Percentiles rank a stretch among this genome's conserved stretches.
These are phyloP conservation scores for Nibea coibor DNA, from an alignment of 2,113 vertebrate genomes.

Conservation along the genomic window DNA sequence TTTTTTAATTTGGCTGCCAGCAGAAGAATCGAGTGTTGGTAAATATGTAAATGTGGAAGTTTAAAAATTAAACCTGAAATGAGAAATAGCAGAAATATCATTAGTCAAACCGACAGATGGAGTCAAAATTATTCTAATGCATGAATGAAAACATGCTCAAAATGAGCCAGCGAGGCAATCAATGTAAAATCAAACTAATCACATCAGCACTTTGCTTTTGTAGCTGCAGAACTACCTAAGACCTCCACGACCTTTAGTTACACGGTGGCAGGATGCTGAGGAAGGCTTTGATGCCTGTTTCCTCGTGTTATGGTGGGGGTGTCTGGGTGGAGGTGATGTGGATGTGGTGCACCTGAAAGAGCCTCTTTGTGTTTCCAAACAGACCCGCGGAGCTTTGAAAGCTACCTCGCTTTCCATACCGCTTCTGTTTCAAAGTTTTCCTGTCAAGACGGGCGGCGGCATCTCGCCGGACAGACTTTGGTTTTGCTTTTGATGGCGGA, in stretches of 20 bases:
- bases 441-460: constrained; percentile 12
- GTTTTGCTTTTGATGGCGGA: constrained; percentile 24
- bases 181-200: constrained; percentile 22
- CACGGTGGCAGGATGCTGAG: constrained; percentile 19
- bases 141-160: constrained; percentile 31
- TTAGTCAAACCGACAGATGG: constrained; percentile 52
- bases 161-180: constrained; percentile 17
- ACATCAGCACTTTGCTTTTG: constrained; percentile 11
- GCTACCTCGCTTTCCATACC: constrained; percentile 9
- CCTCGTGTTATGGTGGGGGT: constrained; percentile 2
- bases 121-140: constrained; percentile 17
- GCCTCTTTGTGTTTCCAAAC: constrained; percentile 52
- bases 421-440: constrained; percentile 40
- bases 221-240: constrained; percentile 10
- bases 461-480: constrained; percentile 26
- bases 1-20: not conserved
- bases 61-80: constrained; percentile 37
- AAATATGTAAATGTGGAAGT: constrained; percentile 5
- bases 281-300: constrained; percentile 46
- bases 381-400: not conserved
- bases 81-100: constrained; percentile 15
- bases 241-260: constrained; percentile 42
- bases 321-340: not conserved
- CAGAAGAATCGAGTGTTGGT: not conserved
- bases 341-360: constrained; percentile 58